A percentile compares a stretch with the other conserved stretches of the same genome.
phyloP scores from a whole-genome alignment of 2,113 vertebrate species.

The Tachycineta bicolor region DNA sequence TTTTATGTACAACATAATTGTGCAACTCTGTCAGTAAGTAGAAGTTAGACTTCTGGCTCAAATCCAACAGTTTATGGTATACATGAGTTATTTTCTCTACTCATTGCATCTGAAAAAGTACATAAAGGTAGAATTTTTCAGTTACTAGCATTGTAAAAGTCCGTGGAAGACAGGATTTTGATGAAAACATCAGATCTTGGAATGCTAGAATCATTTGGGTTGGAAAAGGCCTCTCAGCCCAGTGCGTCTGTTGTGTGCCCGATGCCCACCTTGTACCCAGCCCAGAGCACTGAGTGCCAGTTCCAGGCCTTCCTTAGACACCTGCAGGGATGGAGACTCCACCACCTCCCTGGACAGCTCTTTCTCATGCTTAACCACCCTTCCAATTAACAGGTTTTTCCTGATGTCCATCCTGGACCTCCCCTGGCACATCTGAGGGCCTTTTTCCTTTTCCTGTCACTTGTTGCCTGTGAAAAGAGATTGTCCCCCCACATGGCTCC shows the following conservation, averaged over 20 bases:
- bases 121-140: neutral
- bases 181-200: neutral
- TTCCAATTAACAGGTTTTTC: neutral
- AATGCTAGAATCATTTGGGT: neutral
- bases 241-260: accelerated
- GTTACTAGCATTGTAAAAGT: neutral
- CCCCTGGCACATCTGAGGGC: too few relatives aligned
- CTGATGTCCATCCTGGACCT: neutral
- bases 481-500: accelerated
- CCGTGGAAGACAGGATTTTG: neutral
- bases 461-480: too few relatives aligned
- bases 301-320: neutral
- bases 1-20: neutral
- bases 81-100: neutral
- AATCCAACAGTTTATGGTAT: neutral
- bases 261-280: neutral
- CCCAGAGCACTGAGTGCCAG: neutral
- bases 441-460: neutral
- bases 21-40: neutral
- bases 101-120: neutral
- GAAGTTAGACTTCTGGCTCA: neutral
- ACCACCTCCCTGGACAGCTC: neutral
- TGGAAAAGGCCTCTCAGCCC: neutral
- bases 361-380: accelerated
- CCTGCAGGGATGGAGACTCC: neutral